A percentile compares a stretch with the other conserved stretches of the same genome.
Conservation (phyloP, 1,140 invertebrate species). For the Drosophila rufa region DNA sequence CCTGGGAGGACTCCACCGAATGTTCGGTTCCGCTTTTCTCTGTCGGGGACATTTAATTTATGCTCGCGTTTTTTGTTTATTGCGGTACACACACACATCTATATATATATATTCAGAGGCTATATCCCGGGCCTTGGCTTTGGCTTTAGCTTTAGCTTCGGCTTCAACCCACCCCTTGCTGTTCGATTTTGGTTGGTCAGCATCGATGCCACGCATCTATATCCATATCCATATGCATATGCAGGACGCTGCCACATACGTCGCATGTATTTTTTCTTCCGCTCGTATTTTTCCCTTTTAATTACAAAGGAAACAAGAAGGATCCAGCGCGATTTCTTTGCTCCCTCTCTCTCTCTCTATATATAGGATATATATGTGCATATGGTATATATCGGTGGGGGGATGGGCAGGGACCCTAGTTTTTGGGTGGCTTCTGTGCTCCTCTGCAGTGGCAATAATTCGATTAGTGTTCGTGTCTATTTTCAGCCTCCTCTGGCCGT, state of each 20-base stretch:
- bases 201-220: constrained; percentile 51
- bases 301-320: constrained; percentile 61
- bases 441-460: constrained; percentile 82
- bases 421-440: constrained; percentile 47
- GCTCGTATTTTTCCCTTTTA: constrained; percentile 62
- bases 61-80: constrained; percentile 68
- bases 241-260: constrained; percentile 16
- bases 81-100: constrained; percentile 40
- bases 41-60: constrained; percentile 64
- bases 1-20: background rate
- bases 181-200: constrained; percentile 80
- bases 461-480: constrained; percentile 81
- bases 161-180: constrained; percentile 16
- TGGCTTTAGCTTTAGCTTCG: background rate
- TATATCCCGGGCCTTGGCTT: background rate
- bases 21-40: background rate
- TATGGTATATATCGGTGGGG: constrained; percentile 3
- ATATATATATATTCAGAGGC: background rate
- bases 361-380: constrained; percentile 2
- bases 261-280: background rate
- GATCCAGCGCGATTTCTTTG: constrained; percentile 13
- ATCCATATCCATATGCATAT: constrained; percentile 47
- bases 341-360: background rate
- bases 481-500: constrained; percentile 70
- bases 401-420: background rate